Evolutionary conservation across 2,888 invertebrate genomes (phyloP).

Genomic region (Lochmaea crataegi): DNA sequence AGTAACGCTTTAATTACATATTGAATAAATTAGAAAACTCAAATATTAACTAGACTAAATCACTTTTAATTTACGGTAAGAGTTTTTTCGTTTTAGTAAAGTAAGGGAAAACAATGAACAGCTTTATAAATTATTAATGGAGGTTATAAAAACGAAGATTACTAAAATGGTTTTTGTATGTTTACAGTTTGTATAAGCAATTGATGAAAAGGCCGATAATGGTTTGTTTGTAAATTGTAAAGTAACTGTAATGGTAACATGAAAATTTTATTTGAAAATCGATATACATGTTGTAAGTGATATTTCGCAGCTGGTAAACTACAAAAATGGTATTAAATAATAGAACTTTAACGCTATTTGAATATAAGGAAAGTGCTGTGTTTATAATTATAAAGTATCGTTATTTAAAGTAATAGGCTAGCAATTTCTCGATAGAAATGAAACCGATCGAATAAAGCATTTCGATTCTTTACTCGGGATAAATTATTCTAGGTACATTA

Average conservation of each 20-base stretch:
- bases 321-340: background rate
- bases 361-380: background rate
- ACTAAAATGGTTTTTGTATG: conserved; percentile 10
- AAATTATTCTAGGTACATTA: no score
- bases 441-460: no score
- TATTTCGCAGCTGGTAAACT: conserved; percentile 2
- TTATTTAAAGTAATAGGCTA: no score
- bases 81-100: conserved; percentile 10
- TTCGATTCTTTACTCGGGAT: no score
- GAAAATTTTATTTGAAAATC: conserved; percentile 20
- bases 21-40: background rate
- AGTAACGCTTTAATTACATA: background rate
- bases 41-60: conserved; percentile 13
- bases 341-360: background rate
- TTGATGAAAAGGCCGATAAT: conserved; percentile 9
- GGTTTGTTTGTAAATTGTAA: conserved; percentile 9
- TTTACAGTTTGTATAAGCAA: conserved; percentile 5
- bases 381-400: background rate
- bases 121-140: conserved; percentile 10
- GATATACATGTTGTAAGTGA: conserved; percentile 3
- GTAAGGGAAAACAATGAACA: conserved; percentile 7
- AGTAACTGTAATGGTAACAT: conserved; percentile 8
- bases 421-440: no score
- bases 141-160: background rate
- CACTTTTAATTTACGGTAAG: conserved; percentile 2